Percentiles rank a stretch among this genome's conserved stretches.
Evolutionary conservation across 2,113 vertebrate species (phyloP).

Genomic region (Cynocephalus volans): DNA sequence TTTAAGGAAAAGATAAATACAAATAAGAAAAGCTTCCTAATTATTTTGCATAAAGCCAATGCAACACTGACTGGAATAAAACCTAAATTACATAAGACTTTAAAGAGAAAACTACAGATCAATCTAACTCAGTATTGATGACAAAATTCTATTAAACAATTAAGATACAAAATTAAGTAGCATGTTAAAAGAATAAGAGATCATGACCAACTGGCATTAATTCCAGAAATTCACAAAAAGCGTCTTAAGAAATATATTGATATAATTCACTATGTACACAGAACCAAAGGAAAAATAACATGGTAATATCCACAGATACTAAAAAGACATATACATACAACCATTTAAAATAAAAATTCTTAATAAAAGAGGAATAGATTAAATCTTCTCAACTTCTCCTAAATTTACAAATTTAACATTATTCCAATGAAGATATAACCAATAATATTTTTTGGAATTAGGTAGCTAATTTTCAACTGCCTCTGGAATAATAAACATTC

Average conservation of each 20-base stretch:
- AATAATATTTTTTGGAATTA: constrained; percentile 39
- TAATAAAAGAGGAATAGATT: neutral
- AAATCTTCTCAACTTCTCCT: neutral
- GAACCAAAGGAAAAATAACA: constrained; percentile 1
- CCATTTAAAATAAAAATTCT: neutral
- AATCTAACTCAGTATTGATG: neutral
- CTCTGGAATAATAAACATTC: neutral
- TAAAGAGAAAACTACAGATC: neutral
- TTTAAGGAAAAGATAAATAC: neutral
- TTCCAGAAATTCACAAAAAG: neutral
- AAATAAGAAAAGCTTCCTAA: neutral
- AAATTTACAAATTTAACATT: constrained; percentile 26
- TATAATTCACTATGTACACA: neutral
- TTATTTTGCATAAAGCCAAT: neutral
- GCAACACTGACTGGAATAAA: neutral
- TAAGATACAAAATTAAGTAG: neutral
- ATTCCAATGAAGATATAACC: neutral
- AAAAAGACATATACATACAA: neutral
- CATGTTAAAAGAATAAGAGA: constrained; percentile 4
- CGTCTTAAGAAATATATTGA: neutral
- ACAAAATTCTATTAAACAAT: neutral
- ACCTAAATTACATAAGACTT: neutral
- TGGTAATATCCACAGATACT: neutral
- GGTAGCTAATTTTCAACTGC: constrained; percentile 13
- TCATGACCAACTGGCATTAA: neutral